Conservation (phyloP, 2,113 vertebrate species). For the Nestor notabilis region DNA sequence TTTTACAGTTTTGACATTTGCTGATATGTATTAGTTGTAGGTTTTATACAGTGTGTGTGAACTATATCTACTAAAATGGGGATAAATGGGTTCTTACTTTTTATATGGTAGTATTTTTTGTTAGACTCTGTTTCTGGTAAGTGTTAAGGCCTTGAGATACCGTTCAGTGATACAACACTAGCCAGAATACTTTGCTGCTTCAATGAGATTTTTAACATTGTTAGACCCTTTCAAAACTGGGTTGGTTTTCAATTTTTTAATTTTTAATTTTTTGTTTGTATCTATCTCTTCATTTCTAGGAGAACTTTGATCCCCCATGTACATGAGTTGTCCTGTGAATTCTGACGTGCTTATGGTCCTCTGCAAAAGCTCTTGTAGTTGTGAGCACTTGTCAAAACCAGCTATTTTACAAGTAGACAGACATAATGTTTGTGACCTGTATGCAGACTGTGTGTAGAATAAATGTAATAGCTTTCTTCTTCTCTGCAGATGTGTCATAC, state of each 20-base stretch:
- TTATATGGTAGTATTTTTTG: neutral
- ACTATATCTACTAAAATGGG: neutral
- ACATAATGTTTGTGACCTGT: neutral
- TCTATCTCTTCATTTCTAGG: neutral
- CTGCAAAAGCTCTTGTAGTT: neutral
- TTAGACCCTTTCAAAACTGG: neutral
- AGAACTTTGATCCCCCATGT: neutral
- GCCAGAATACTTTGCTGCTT: neutral
- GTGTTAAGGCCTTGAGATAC: neutral
- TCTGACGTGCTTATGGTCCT: neutral
- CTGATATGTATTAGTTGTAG: neutral
- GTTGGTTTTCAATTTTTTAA: neutral
- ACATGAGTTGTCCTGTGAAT: neutral
- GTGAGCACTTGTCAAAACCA: neutral
- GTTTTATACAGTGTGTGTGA: neutral
- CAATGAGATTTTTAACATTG: conserved; percentile 33
- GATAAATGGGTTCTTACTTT: neutral
- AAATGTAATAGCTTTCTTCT: neutral
- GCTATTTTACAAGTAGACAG: neutral
- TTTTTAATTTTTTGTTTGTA: neutral
- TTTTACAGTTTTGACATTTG: neutral
- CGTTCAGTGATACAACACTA: neutral
- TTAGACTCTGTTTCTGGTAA: neutral
- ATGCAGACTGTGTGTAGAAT: neutral
- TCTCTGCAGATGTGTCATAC: neutral